phyloP scores from a whole-genome alignment of 1,140 invertebrate species.

The Drosophila sp. region DNA sequence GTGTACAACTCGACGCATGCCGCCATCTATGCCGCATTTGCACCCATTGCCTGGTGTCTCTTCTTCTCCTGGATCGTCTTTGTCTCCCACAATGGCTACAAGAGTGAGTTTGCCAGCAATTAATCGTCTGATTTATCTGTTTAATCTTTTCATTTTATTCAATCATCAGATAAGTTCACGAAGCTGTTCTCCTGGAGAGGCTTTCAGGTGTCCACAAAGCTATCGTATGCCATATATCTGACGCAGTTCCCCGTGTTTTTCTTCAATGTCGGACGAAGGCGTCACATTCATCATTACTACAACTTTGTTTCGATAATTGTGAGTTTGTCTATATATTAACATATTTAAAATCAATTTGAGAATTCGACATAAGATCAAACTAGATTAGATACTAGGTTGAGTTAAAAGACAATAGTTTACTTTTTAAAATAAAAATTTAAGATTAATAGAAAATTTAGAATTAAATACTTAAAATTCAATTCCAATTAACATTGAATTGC shows the following conservation, averaged over 20 bases:
- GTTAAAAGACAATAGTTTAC: too few relatives aligned
- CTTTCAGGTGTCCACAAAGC: conserved; percentile 87
- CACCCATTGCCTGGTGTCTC: conserved; percentile 89
- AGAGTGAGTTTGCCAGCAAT: conserved; percentile 82
- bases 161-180: conserved; percentile 85
- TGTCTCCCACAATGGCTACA: conserved; percentile 87
- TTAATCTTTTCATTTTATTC: not conserved
- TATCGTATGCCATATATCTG: conserved; percentile 89
- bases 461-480: too few relatives aligned
- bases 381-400: too few relatives aligned
- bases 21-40: conserved; percentile 89
- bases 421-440: too few relatives aligned
- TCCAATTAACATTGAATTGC: too few relatives aligned
- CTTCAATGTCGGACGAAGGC: conserved; percentile 87
- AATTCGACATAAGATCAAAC: not conserved
- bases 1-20: conserved; percentile 88
- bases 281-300: conserved; percentile 86
- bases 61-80: conserved; percentile 89
- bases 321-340: conserved; percentile 53
- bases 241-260: conserved; percentile 90
- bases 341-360: not conserved
- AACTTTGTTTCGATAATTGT: conserved; percentile 86
- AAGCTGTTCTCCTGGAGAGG: conserved; percentile 87
- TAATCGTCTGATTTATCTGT: not conserved
- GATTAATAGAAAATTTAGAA: too few relatives aligned